A percentile compares a stretch with the other conserved stretches of the same genome.
phyloP scores from a whole-genome alignment of 2,797 vertebrate genomes.

The Gambelia wislizenii region DNA sequence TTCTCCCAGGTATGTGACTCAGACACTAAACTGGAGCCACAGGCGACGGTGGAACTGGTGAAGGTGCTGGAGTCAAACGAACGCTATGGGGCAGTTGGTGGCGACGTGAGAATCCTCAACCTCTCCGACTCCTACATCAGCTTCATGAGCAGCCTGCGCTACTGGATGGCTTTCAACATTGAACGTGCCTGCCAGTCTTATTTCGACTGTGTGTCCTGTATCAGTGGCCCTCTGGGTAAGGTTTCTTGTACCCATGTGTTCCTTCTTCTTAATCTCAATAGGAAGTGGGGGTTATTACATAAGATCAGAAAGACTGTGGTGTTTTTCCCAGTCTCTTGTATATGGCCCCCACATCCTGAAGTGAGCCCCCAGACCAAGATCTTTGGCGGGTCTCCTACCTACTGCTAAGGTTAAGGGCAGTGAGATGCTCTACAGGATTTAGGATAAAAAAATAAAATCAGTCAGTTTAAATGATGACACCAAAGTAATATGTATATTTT shows the following conservation, averaged over 20 bases:
- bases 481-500: too few relatives aligned
- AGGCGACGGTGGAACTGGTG: constrained; percentile 87
- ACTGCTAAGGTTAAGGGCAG: too few relatives aligned
- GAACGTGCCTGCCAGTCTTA: constrained; percentile 91
- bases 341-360: too few relatives aligned
- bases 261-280: neutral
- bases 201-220: constrained; percentile 91
- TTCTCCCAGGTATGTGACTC: constrained; percentile 89
- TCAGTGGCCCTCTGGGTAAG: constrained; percentile 91
- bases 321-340: neutral
- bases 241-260: rapidly evolving
- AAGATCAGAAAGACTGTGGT: too few relatives aligned
- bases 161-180: constrained; percentile 95
- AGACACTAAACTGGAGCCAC: constrained; percentile 87
- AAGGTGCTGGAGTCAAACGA: constrained; percentile 87
- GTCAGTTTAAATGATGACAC: too few relatives aligned
- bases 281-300: rapidly evolving
- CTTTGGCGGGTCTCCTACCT: too few relatives aligned
- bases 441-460: too few relatives aligned
- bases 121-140: constrained; percentile 89
- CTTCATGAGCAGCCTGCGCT: constrained; percentile 91
- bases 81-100: constrained; percentile 88
- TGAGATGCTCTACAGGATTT: too few relatives aligned
- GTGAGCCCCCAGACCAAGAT: too few relatives aligned
- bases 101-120: constrained; percentile 91